Conservation (phyloP, 2,797 vertebrate genomes). For the Serranus cabrilla region DNA sequence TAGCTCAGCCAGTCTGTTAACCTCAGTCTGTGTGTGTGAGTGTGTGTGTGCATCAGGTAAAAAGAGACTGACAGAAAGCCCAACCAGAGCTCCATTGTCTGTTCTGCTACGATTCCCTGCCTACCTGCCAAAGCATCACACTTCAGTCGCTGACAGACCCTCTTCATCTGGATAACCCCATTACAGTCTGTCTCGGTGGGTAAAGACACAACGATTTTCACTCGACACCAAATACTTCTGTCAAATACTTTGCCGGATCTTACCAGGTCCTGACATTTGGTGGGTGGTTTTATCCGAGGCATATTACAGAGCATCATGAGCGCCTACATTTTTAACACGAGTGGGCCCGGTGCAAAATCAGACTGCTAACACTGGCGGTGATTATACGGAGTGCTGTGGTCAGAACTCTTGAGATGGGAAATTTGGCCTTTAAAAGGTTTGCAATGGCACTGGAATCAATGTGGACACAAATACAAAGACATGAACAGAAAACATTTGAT, state of each 20-base stretch:
- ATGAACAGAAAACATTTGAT: slow-evolving; percentile 12
- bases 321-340: slow-evolving; percentile 36
- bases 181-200: slow-evolving; percentile 33
- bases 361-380: slow-evolving; percentile 8
- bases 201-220: slow-evolving; percentile 37
- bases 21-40: neutral
- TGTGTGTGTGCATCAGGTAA: slow-evolving; percentile 24
- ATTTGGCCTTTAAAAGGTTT: slow-evolving; percentile 41
- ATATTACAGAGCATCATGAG: slow-evolving; percentile 42
- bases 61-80: slow-evolving; percentile 42
- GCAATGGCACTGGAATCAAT: slow-evolving; percentile 38
- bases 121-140: slow-evolving; percentile 55
- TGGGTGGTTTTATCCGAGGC: slow-evolving; percentile 44
- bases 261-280: slow-evolving; percentile 47
- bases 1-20: slow-evolving; percentile 16
- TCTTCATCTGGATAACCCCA: slow-evolving; percentile 52
- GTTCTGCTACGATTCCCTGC: slow-evolving; percentile 36
- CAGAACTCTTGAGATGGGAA: neutral
- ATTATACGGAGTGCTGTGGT: neutral
- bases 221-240: slow-evolving; percentile 21
- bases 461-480: slow-evolving; percentile 18
- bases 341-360: slow-evolving; percentile 41
- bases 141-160: slow-evolving; percentile 43
- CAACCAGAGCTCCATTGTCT: slow-evolving; percentile 32
- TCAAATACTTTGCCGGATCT: slow-evolving; percentile 18